Base-by-base conservation (phyloP, 2,797 vertebrate species). In the Lepus oiostolus region DNA sequence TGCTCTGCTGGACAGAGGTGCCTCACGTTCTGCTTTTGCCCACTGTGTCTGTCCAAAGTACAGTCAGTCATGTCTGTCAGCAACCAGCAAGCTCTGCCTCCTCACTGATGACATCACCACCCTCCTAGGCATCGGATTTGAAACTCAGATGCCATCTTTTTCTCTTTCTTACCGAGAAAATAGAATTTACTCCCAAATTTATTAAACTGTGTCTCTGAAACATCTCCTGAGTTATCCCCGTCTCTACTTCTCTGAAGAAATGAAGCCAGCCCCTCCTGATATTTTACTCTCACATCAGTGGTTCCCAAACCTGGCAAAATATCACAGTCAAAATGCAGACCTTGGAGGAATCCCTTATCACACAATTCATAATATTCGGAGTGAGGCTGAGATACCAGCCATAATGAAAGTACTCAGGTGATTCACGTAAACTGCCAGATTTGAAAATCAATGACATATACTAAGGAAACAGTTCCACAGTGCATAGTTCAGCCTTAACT, bases 321-420 rank as follows among this genome's bases (percentile, higher is more conserved):
- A 47, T 50, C 79, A 77, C 22, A 35, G 24, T 62, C 80, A 88
- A 82, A 95, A 80, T 60, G 7, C 52, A 95, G 58, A 84, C 22
- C 19, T 77, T 74, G 42, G 58, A 65, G 81, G 4, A 13, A 86
- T 7, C 24, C 7, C 28, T 79, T 28, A 65, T 12, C 30, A 42
- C 75, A 62, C 12, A 65, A 96, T 70, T 38, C 58, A 91, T 30
- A 76, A 81, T 19, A 42, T 32, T 65, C 13, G 91, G 7, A 77
- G 10, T n/a, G 50, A 81, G 74, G n/a, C 52, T 54, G 74, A 70
- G 50, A 67, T 91, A 65, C 87, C 22, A 87, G 24, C 16, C 32
- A n/a, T 47, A 52, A 0, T 52, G 68, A 89, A 84, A 85, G 8
- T 76, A 68, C 63, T 62, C 62, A 50, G 22, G 60, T 22, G 35